A percentile compares a stretch with the other conserved stretches of the same genome.
phyloP scores from a whole-genome alignment of 1,140 invertebrate species.

The Frieseomelitta varia region DNA sequence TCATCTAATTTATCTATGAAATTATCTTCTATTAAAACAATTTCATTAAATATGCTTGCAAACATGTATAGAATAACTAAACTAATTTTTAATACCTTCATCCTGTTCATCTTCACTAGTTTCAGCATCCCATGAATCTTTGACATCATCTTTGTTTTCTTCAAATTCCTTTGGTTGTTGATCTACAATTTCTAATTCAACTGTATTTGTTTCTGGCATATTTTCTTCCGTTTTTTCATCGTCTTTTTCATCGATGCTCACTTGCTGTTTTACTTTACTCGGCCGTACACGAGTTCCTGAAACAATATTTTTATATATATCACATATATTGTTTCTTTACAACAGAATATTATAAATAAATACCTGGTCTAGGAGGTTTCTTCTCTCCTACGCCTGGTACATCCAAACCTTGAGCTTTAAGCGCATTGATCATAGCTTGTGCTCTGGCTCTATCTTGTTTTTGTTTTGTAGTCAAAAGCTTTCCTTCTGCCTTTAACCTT shows the following conservation, averaged over 20 bases:
- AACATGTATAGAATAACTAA: neutral
- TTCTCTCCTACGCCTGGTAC: conserved; percentile 88
- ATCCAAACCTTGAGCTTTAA: conserved; percentile 91
- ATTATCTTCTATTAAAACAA: neutral
- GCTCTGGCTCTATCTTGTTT: conserved; percentile 93
- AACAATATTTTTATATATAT: conserved; percentile 7
- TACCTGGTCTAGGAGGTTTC: conserved; percentile 84
- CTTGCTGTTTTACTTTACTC: conserved; percentile 84
- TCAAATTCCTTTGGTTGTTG: conserved; percentile 78
- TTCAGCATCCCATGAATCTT: conserved; percentile 93
- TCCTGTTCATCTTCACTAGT: conserved; percentile 86
- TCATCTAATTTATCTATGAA: conserved; percentile 77
- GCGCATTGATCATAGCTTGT: conserved; percentile 92
- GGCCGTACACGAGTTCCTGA: conserved; percentile 87
- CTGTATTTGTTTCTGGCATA: conserved; percentile 79
- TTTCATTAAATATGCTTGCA: neutral
- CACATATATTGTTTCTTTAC: neutral
- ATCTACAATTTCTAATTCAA: conserved; percentile 84
- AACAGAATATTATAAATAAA: conserved; percentile 34
- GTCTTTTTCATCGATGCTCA: conserved; percentile 77
- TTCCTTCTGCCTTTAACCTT: conserved; percentile 96
- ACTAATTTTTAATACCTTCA: conserved; percentile 64
- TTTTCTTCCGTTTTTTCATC: conserved; percentile 82
- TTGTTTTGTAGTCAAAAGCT: conserved; percentile 95
- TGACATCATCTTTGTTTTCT: conserved; percentile 85